Percentiles rank a stretch among this genome's conserved stretches.
Conservation (phyloP, 2,888 invertebrate genomes). For the Andrena dorsata region DNA sequence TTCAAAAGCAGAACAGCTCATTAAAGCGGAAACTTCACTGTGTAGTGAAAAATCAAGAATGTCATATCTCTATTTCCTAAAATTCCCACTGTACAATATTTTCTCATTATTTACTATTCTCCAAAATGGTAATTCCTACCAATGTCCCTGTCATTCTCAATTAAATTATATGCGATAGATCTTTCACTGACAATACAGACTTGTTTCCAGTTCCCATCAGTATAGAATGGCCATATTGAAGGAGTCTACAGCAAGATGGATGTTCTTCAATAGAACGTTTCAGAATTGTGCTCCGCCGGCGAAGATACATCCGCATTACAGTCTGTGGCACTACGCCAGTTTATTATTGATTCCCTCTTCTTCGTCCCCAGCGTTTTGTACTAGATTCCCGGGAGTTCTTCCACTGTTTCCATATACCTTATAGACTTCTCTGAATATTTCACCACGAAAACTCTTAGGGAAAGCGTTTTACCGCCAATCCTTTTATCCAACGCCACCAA, state of each 20-base stretch:
- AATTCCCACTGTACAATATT: too few relatives aligned
- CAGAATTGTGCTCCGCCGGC: conserved; percentile 6
- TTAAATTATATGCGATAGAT: not conserved
- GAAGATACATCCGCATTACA: conserved; percentile 46
- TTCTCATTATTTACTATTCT: too few relatives aligned
- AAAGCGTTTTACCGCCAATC: not conserved
- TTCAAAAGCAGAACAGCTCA: not conserved
- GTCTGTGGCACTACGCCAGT: conserved; percentile 51
- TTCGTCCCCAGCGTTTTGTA: conserved; percentile 24
- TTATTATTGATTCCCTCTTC: conserved; percentile 56
- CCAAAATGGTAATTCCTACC: too few relatives aligned
- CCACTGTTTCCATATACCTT: conserved; percentile 4
- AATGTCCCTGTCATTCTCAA: not conserved
- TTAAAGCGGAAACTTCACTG: not conserved
- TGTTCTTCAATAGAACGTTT: conserved; percentile 27
- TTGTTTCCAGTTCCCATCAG: not conserved
- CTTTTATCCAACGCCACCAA: not conserved
- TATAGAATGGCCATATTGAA: not conserved
- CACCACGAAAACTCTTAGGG: not conserved
- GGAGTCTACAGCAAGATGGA: conserved; percentile 6
- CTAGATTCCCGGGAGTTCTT: conserved; percentile 11
- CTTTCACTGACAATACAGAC: not conserved
- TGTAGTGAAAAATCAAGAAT: too few relatives aligned
- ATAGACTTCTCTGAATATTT: not conserved
- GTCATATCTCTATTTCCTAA: too few relatives aligned